phyloP scores from a whole-genome alignment of 2,797 vertebrate genomes.

The Amazona ochrocephala region DNA sequence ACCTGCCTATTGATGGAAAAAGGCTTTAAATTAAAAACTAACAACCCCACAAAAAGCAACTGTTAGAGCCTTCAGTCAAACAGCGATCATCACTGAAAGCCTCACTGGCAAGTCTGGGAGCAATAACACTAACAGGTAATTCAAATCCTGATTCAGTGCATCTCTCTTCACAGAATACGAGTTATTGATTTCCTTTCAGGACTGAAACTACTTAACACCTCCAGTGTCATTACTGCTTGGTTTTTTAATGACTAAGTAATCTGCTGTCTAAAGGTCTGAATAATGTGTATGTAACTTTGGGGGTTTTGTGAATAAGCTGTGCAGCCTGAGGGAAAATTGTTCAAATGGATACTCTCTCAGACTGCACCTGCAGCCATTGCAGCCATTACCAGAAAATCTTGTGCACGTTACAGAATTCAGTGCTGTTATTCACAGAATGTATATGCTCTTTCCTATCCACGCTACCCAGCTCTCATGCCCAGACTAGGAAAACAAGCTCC shows the following conservation, averaged over 20 bases:
- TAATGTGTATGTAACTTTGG: fast-evolving
- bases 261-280: neutral
- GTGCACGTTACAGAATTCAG: neutral
- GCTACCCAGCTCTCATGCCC: fast-evolving
- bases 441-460: neutral
- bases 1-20: neutral
- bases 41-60: neutral
- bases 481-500: neutral
- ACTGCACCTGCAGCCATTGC: fast-evolving
- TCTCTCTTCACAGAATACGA: neutral
- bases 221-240: neutral
- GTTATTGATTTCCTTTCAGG: neutral
- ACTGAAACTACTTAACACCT: neutral
- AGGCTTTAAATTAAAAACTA: neutral
- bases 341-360: neutral
- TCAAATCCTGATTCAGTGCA: neutral
- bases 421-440: neutral
- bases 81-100: neutral
- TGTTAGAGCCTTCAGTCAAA: neutral
- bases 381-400: neutral
- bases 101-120: neutral
- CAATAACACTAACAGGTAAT: neutral
- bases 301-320: neutral
- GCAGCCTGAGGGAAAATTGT: neutral
- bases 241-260: neutral